Evolutionary conservation across 2,888 invertebrate species (phyloP), one percentile per base, ranked within the genome.

Genomic region (Thera obeliscata): DNA sequence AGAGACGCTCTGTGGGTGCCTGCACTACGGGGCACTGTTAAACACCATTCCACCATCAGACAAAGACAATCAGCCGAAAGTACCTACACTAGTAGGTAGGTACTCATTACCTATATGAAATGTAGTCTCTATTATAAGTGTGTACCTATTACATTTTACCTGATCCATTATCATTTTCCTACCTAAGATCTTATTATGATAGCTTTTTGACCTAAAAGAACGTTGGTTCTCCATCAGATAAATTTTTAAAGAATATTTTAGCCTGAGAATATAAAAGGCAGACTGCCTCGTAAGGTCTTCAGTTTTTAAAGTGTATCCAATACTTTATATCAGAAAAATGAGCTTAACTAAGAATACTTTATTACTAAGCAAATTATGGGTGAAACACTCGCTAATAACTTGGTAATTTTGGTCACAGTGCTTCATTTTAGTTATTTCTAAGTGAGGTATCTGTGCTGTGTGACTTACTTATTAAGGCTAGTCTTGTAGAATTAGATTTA

Each of bases 261-360:
- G 11, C 1, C 4, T 3, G 5, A 50, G 35, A 49, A 2, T 61
- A 54, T 62, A 62, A 54, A 66, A 66, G 9, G 33, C 35, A 35
- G 33, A 33, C 11, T 33, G 12, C 2, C 35, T 52, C 1, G 8
- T 12, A 3, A 50, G 2, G 5, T 3, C 33, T 52, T 52, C n/a
- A 52, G 52, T 52, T 52, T 50, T 33, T 11, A 33, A 52, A 33
- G 8, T 52, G 33, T 8, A 9, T 52, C 22, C 8, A 3, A 8
- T 33, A 52, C 7, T 52, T 9, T 2, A 33, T 8, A 33, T 7
- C 8, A 46, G 33, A 5, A 11, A 63, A n/a, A 71, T 68, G 70
- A 71, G 61, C 46, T 49, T 64, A n/a, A 22, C 49, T 12, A 70
- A 65, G 12, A 68, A 48, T 12, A 38, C 67, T 36, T 56, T 66